Conservation (phyloP, 1,140 invertebrate genomes). For the Ridgeia piscesae region DNA sequence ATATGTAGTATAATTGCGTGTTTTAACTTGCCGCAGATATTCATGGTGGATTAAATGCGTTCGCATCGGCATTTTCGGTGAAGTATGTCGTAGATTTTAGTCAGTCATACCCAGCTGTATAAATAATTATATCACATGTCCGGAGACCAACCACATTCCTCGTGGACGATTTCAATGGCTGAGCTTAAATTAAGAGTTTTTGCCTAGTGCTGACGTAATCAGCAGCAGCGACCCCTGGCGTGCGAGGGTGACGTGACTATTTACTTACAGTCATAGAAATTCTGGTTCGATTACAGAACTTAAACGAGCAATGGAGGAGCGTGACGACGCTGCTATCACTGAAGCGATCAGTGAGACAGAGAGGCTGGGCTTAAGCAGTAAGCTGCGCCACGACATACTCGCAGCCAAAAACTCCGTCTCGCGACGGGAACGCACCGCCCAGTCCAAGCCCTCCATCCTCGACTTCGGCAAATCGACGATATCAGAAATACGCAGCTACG, state of each 20-base stretch:
- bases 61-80: no score
- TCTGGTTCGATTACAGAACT: background rate
- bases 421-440: background rate
- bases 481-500: constrained; percentile 25
- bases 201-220: no score
- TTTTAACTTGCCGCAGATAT: no score
- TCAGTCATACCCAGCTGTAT: no score
- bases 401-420: background rate
- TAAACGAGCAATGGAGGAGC: background rate
- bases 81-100: no score
- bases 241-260: background rate
- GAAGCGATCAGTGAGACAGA: background rate
- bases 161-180: no score
- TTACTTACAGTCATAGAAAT: background rate
- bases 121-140: no score
- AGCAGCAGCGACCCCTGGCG: no score
- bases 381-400: background rate
- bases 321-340: background rate
- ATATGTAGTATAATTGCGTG: no score
- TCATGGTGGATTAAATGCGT: no score
- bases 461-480: constrained; percentile 29
- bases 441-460: constrained; percentile 8
- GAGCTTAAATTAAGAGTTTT: no score
- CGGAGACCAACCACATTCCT: no score
- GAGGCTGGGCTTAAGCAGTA: background rate